Evolutionary conservation across 37 sponge, comb jelly and placozoan genomes (phyloP), one percentile per base, ranked within the genome.

Genomic region (Crambe crambe): DNA sequence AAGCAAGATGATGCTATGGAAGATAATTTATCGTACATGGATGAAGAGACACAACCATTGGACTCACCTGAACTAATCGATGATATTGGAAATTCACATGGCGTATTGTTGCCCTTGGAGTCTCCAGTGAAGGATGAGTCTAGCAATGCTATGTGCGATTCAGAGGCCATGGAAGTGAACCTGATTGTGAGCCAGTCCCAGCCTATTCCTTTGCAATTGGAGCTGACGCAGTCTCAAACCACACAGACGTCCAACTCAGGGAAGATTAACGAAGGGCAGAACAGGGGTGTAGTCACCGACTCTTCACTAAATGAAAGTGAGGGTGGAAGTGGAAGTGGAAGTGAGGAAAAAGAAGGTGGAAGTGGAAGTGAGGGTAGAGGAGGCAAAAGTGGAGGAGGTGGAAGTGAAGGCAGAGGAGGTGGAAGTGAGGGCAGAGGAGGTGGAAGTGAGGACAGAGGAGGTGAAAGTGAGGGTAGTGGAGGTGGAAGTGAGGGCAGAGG

Each of bases 1-100:
- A n/a, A n/a, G n/a, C n/a, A n/a, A n/a, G n/a, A n/a, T n/a, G n/a
- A n/a, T n/a, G n/a, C n/a, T n/a, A n/a, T n/a, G n/a, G 51, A 47
- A 47, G 51, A 6, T 47, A 47, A 6, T 15, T 6, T 47, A 15
- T 47, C 51, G 12, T 47, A 47, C 51, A 47, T 47, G 51, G 51
- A 47, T 47, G 51, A 47, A 47, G 32, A 65, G 10, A 30, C 34
- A 3, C 66, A 65, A 65, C 66, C 30, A 30, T 3, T 65, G 3
- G 66, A 30, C 35, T 65, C 66, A 8, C 66, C 66, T 12, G 66
- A 65, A 30, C 66, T 65, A 18, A 65, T 65, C 66, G 32, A 31
- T 18, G 66, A 32, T 9, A 15, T 12, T 47, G 51, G 12, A 47
- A 30, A 34, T 8, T 2, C 66, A 20, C 1, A 2, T 20, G 2